Conservation (phyloP, 2,888 invertebrate species). For the Cartodere bifasciata region DNA sequence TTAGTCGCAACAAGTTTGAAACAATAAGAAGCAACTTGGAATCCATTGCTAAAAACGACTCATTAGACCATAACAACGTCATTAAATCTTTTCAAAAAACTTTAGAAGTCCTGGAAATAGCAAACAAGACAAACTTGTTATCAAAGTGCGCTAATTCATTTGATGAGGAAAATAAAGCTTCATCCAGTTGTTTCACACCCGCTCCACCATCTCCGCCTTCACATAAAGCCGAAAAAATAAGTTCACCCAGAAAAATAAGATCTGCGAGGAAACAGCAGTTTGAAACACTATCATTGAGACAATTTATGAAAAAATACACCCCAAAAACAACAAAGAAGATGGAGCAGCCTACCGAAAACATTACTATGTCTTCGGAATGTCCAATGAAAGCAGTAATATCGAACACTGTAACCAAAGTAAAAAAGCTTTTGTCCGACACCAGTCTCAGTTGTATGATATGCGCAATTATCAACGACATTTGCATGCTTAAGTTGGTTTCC, state of each 20-base stretch:
- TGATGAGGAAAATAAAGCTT: neutral
- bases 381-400: too few species aligned
- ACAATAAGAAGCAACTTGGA: slow-evolving; percentile 7
- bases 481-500: slow-evolving; percentile 19
- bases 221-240: too few species aligned
- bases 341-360: too few species aligned
- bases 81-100: slow-evolving; percentile 7
- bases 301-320: too few species aligned
- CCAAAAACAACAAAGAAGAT: too few species aligned
- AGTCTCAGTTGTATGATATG: slow-evolving; percentile 19
- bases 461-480: slow-evolving; percentile 21
- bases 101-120: slow-evolving; percentile 8
- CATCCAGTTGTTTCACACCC: neutral
- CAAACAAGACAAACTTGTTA: slow-evolving; percentile 4
- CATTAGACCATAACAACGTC: slow-evolving; percentile 7
- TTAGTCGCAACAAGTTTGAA: slow-evolving; percentile 7
- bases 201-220: too few species aligned
- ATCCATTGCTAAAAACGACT: slow-evolving; percentile 7
- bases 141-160: neutral
- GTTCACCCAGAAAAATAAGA: too few species aligned
- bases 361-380: too few species aligned
- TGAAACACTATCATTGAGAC: too few species aligned
- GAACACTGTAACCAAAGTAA: too few species aligned
- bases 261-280: too few species aligned
- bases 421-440: slow-evolving; percentile 16